These are phyloP conservation scores for Saxidomus purpurata DNA, from an alignment of 1,140 invertebrate genomes.

Conservation along the genomic window DNA sequence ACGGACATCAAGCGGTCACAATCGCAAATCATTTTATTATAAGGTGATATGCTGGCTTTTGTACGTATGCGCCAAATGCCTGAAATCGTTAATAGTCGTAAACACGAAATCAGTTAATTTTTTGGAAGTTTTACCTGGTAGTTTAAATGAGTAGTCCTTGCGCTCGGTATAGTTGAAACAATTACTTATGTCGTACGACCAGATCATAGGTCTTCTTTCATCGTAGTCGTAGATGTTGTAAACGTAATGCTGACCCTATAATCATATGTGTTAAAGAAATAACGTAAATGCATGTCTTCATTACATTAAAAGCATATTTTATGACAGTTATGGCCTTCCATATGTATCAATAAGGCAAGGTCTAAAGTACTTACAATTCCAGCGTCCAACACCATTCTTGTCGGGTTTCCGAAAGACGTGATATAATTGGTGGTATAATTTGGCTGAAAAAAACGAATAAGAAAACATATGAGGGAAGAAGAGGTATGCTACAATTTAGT, in stretches of 20 bases:
- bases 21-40: no score
- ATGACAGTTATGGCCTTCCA: background rate
- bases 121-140: constrained; percentile 23
- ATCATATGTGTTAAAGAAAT: background rate
- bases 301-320: background rate
- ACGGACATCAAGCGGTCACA: no score
- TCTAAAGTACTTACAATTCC: constrained; percentile 27
- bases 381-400: constrained; percentile 7
- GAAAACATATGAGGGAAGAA: no score
- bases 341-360: background rate
- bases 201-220: constrained; percentile 73
- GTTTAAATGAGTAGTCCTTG: constrained; percentile 53
- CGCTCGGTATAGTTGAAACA: constrained; percentile 74
- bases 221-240: constrained; percentile 77
- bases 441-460: constrained; percentile 34
- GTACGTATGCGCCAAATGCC: no score
- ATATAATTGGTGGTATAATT: constrained; percentile 11
- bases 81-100: no score
- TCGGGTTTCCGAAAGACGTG: constrained; percentile 20
- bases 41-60: no score
- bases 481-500: no score
- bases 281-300: no score
- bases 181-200: constrained; percentile 74
- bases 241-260: background rate
- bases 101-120: background rate